Conservation (phyloP, 2,888 invertebrate species). For the Rhingia rostrata region DNA sequence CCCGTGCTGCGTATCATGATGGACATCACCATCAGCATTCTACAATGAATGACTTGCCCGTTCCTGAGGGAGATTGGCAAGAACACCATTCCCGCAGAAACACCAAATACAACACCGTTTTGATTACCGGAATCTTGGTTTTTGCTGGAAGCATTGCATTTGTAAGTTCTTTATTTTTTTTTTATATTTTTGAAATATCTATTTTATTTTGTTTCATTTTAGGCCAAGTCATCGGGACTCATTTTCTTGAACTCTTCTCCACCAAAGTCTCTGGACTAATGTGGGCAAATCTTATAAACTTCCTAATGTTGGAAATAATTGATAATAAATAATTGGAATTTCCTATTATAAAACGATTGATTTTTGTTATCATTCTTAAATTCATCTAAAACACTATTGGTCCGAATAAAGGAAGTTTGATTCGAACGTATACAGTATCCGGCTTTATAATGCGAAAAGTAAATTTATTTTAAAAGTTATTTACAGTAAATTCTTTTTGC, state of each 20-base stretch:
- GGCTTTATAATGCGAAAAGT: too few relatives aligned
- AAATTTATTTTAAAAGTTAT: too few relatives aligned
- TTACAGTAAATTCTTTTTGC: too few relatives aligned
- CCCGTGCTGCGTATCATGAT: constrained; percentile 79
- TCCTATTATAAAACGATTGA: constrained; percentile 7
- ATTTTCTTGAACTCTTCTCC: constrained; percentile 86
- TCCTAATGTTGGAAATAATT: constrained; percentile 34
- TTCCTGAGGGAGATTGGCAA: constrained; percentile 91
- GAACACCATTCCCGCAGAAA: constrained; percentile 87
- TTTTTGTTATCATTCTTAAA: constrained; percentile 1
- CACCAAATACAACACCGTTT: constrained; percentile 87
- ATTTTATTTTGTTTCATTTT: constrained; percentile 76
- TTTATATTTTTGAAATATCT: constrained; percentile 45
- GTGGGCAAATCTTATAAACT: background rate
- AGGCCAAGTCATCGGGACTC: constrained; percentile 86
- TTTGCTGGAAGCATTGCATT: constrained; percentile 81
- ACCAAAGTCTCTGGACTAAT: constrained; percentile 85
- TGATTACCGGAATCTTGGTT: constrained; percentile 85
- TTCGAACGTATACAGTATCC: too few relatives aligned
- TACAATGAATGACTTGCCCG: constrained; percentile 90
- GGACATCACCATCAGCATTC: constrained; percentile 77
- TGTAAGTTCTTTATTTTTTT: constrained; percentile 76
- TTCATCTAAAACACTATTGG: too few relatives aligned
- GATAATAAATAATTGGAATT: constrained; percentile 44
- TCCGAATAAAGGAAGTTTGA: too few relatives aligned